Evolutionary conservation across 2,113 vertebrate species (phyloP).

Genomic region (Corythornis vintsioides): DNA sequence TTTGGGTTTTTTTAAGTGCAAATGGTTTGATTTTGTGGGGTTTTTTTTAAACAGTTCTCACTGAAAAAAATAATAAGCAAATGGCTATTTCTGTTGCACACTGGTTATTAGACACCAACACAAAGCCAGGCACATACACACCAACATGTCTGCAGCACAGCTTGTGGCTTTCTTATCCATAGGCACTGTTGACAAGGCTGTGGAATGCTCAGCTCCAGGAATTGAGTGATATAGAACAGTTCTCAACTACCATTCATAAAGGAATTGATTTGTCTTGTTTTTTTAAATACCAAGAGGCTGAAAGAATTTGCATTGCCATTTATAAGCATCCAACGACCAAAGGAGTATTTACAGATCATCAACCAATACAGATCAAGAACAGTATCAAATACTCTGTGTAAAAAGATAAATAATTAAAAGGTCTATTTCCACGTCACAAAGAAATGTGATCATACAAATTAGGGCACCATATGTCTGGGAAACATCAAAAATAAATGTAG

Average conservation of each 20-base stretch:
- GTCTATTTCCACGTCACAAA: slow-evolving; percentile 62
- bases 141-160: slow-evolving; percentile 9
- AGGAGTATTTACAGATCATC: slow-evolving; percentile 47
- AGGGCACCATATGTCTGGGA: slow-evolving; percentile 60
- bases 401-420: slow-evolving; percentile 70
- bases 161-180: not conserved
- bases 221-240: slow-evolving; percentile 45
- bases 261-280: not conserved
- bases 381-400: slow-evolving; percentile 70
- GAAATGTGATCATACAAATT: slow-evolving; percentile 66
- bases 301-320: slow-evolving; percentile 30
- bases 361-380: slow-evolving; percentile 53
- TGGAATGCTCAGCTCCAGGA: slow-evolving; percentile 55
- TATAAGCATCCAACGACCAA: slow-evolving; percentile 43
- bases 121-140: slow-evolving; percentile 9
- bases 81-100: slow-evolving; percentile 57
- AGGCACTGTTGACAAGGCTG: slow-evolving; percentile 42
- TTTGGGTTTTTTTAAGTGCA: slow-evolving; percentile 61
- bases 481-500: slow-evolving; percentile 61
- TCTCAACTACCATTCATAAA: slow-evolving; percentile 45
- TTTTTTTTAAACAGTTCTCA: slow-evolving; percentile 6
- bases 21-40: slow-evolving; percentile 17
- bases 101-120: slow-evolving; percentile 42
- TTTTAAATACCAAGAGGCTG: slow-evolving; percentile 37
- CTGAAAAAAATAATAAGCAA: slow-evolving; percentile 47